These are phyloP conservation scores for Propithecus coquereli DNA, from an alignment of 2,113 vertebrate genomes.

Conservation along the genomic window DNA sequence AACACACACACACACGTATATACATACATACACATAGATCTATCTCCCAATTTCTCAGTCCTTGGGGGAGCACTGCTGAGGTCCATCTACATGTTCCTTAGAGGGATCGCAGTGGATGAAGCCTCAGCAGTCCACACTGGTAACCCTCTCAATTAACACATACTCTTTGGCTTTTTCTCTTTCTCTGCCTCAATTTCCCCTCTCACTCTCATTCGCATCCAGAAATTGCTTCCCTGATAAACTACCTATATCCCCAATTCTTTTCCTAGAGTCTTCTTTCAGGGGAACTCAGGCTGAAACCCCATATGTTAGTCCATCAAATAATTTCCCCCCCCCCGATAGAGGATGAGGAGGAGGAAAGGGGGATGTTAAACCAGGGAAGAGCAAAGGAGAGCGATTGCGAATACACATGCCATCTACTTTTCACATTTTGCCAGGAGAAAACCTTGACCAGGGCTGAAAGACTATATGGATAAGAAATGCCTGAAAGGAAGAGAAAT, in stretches of 20 bases:
- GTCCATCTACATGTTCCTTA: not conserved
- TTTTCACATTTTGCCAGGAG: not conserved
- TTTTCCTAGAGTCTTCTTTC: not conserved
- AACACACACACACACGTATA: fast-evolving
- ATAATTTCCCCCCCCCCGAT: not conserved
- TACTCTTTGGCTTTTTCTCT: not conserved
- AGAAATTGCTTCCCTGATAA: not conserved
- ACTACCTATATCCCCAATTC: not conserved
- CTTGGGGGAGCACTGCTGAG: not conserved
- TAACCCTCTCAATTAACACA: not conserved
- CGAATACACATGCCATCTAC: not conserved
- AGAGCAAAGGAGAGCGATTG: not conserved
- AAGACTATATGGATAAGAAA: not conserved
- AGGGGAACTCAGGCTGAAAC: not conserved
- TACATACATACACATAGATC: not conserved
- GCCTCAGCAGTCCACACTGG: not conserved
- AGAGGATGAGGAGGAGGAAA: not conserved
- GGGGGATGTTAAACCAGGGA: no score
- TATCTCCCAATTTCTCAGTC: not conserved
- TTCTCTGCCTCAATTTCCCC: not conserved
- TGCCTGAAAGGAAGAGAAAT: not conserved
- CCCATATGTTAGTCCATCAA: not conserved
- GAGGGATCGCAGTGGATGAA: not conserved
- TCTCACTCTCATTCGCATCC: not conserved
- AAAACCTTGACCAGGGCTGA: not conserved